Evolutionary conservation across 2,888 invertebrate species (phyloP).

Genomic region (Melieria crassipennis): DNA sequence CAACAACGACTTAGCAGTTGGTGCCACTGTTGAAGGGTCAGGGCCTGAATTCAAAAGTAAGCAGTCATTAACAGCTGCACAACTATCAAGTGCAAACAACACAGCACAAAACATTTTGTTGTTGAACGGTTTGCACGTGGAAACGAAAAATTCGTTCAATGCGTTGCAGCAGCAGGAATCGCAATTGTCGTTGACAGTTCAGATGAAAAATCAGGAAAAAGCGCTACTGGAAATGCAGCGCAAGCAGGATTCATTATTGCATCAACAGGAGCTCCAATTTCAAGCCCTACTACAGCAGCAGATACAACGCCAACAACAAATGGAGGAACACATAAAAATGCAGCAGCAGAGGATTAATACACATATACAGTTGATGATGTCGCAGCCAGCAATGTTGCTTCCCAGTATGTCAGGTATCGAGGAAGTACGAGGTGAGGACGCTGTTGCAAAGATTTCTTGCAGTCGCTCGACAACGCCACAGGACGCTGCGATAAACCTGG

Average conservation of each 20-base stretch:
- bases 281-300: slow-evolving; percentile 62
- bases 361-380: slow-evolving; percentile 63
- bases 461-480: slow-evolving; percentile 3
- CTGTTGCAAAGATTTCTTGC: too few species aligned
- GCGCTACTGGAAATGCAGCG: slow-evolving; percentile 62
- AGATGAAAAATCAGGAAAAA: slow-evolving; percentile 63
- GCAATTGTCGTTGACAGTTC: slow-evolving; percentile 59
- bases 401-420: neutral
- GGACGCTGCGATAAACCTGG: slow-evolving; percentile 37
- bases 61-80: neutral
- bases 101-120: slow-evolving; percentile 52
- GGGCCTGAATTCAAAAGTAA: neutral
- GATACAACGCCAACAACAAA: slow-evolving; percentile 59
- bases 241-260: slow-evolving; percentile 56
- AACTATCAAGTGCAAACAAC: slow-evolving; percentile 10
- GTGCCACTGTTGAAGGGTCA: neutral
- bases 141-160: slow-evolving; percentile 54
- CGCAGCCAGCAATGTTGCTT: slow-evolving; percentile 50
- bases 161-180: slow-evolving; percentile 62
- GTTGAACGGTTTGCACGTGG: slow-evolving; percentile 55
- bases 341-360: slow-evolving; percentile 65
- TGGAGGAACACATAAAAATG: slow-evolving; percentile 61
- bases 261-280: slow-evolving; percentile 62
- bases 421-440: neutral
- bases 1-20: slow-evolving; percentile 37